These are phyloP conservation scores for Limnephilus lunatus DNA, from an alignment of 2,888 invertebrate species.

Conservation along the genomic window DNA sequence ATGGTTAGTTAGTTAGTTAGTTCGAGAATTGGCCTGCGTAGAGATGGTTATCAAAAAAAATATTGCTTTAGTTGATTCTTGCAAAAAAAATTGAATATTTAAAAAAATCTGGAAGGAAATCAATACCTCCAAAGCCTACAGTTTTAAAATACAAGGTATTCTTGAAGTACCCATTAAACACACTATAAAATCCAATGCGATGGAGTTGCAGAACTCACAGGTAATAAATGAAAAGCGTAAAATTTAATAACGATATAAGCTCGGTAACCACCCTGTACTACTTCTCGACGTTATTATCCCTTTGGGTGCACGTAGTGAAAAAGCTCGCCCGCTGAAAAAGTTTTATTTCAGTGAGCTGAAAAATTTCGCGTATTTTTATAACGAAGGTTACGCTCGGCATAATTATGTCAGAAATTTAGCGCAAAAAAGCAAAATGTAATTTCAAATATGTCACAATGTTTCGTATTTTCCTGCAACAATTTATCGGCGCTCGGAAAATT, in stretches of 20 bases:
- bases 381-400: constrained; percentile 48
- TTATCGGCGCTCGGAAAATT: constrained; percentile 34
- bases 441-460: constrained; percentile 50
- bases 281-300: constrained; percentile 44
- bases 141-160: background rate
- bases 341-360: constrained; percentile 48
- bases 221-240: background rate
- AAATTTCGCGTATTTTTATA: constrained; percentile 49
- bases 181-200: background rate
- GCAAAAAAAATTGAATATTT: too few species aligned
- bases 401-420: constrained; percentile 47
- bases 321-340: constrained; percentile 44
- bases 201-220: background rate
- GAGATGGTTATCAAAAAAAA: too few species aligned
- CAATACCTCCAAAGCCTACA: background rate
- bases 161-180: background rate
- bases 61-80: too few species aligned
- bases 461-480: constrained; percentile 42
- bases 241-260: background rate
- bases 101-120: background rate
- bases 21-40: too few species aligned
- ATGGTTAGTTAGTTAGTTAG: too few species aligned
- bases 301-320: constrained; percentile 50
- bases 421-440: constrained; percentile 44
- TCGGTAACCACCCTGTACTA: background rate